These are phyloP conservation scores for Theropithecus gelada DNA, from an alignment of 2,113 vertebrate species.

Conservation along the genomic window DNA sequence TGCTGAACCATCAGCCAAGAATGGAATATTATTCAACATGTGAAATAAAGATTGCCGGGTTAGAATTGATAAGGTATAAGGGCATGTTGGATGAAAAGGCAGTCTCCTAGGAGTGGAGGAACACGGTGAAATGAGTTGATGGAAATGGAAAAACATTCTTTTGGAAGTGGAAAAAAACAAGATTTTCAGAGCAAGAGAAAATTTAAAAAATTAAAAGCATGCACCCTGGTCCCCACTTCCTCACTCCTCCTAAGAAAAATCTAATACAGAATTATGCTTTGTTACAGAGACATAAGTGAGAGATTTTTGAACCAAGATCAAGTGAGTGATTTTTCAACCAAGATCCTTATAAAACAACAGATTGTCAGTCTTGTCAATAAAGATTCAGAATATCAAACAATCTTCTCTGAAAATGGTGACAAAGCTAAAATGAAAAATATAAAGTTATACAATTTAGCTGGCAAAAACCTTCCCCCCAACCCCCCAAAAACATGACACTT, in stretches of 20 bases:
- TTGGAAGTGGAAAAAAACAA: neutral
- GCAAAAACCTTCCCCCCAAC: fast-evolving
- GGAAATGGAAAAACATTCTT: neutral
- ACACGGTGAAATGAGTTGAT: neutral
- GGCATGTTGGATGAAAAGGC: neutral
- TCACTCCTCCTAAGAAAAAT: neutral
- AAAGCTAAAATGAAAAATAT: neutral
- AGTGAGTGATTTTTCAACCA: neutral
- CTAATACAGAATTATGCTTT: neutral
- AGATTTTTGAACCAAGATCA: neutral
- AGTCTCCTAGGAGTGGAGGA: fast-evolving
- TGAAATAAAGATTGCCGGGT: neutral
- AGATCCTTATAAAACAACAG: neutral
- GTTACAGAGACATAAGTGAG: neutral
- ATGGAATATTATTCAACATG: neutral
- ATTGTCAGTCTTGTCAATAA: neutral
- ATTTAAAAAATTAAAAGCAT: neutral
- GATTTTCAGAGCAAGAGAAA: neutral
- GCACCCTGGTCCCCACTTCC: neutral
- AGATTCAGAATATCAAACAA: neutral
- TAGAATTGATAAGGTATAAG: neutral
- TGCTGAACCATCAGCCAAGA: neutral
- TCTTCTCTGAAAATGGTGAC: neutral
- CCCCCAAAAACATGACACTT: neutral
- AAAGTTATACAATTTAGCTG: neutral